Conservation (phyloP, 30 jellyfish, hydroid and myxozoan genomes). For the Aurelia aurita complex sp. Pacific region DNA sequence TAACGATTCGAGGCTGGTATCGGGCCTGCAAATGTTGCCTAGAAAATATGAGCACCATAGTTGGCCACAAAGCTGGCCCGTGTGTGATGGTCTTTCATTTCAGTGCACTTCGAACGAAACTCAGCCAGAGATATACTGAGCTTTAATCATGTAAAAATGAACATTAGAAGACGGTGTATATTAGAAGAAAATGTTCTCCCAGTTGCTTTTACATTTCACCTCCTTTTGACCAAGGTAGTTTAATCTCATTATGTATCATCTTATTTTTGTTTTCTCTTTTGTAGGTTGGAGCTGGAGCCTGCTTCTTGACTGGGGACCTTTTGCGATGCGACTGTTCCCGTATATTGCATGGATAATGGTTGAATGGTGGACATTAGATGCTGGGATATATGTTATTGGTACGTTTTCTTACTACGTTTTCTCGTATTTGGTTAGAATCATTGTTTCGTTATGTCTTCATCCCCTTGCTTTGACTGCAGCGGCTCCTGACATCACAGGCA, state of each 20-base stretch:
- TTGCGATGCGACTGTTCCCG: conserved; percentile 21
- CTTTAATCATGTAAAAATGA: too few relatives aligned
- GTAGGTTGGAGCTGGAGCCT: conserved; percentile 52
- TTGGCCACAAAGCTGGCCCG: too few relatives aligned
- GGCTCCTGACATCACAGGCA: background rate
- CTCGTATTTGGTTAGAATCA: background rate
- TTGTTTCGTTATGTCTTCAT: background rate
- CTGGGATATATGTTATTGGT: conserved; percentile 57
- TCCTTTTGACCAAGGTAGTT: background rate
- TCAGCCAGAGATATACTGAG: too few relatives aligned
- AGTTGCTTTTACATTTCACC: too few relatives aligned
- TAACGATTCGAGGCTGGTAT: too few relatives aligned
- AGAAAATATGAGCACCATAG: too few relatives aligned
- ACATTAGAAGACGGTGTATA: too few relatives aligned
- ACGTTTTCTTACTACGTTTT: background rate
- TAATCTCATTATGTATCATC: background rate
- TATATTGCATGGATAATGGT: conserved; percentile 28
- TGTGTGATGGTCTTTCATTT: too few relatives aligned
- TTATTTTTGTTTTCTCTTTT: background rate
- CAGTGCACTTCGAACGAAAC: too few relatives aligned
- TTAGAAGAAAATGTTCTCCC: too few relatives aligned
- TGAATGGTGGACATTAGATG: conserved; percentile 72
- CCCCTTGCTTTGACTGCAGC: too few relatives aligned
- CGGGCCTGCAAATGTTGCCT: too few relatives aligned
- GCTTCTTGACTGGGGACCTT: conserved; percentile 39